A percentile compares a stretch with the other conserved stretches of the same genome.
These are phyloP conservation scores for Torymus tubicola DNA, from an alignment of 2,888 invertebrate species.

Conservation along the genomic window DNA sequence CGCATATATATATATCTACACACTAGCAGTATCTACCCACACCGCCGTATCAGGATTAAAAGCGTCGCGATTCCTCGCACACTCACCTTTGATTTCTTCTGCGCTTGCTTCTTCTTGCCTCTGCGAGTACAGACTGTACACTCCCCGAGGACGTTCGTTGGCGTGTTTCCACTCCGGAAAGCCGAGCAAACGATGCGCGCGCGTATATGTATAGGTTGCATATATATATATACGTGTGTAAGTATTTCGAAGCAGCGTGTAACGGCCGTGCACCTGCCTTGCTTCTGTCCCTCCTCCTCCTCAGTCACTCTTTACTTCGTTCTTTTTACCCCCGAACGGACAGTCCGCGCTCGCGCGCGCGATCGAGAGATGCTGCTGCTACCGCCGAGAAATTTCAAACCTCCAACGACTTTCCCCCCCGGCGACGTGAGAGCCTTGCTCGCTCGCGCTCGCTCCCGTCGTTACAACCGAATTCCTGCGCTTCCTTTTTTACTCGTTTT, in stretches of 20 bases:
- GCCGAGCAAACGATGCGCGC: not conserved
- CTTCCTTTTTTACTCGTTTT: not conserved
- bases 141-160: not conserved
- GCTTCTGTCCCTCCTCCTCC: slow-evolving; percentile 4
- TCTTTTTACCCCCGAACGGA: not conserved
- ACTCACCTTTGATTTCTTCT: not conserved
- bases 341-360: not conserved
- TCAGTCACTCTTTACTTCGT: not conserved
- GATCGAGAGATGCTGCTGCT: not conserved
- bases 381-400: slow-evolving; percentile 37
- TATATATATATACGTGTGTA: too few relatives aligned
- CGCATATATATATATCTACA: too few relatives aligned
- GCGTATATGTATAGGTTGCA: too few relatives aligned
- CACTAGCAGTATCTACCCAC: too few relatives aligned
- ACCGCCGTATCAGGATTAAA: not conserved
- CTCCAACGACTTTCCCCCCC: slow-evolving; percentile 44
- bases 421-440: not conserved
- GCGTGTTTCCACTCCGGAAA: not conserved
- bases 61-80: not conserved
- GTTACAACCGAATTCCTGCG: slow-evolving; percentile 1
- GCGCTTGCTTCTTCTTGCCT: not conserved
- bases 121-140: not conserved
- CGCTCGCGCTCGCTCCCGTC: not conserved
- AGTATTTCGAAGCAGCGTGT: not conserved
- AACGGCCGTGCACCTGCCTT: slow-evolving; percentile 45